Percentiles rank a stretch among this genome's conserved stretches.
Conservation (phyloP, 2,797 vertebrate species). For the Acomys russatus region DNA sequence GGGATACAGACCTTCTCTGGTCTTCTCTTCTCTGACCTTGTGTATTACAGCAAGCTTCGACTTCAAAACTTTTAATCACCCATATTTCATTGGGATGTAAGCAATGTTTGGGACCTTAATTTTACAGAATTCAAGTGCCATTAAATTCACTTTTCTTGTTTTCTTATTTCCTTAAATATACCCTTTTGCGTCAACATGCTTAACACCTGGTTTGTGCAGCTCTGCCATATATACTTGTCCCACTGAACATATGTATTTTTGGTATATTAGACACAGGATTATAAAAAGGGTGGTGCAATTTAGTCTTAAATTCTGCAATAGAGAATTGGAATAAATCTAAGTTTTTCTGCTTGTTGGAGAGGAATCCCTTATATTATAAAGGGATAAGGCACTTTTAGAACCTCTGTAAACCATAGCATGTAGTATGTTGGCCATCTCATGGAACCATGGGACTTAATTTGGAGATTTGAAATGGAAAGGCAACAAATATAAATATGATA, state of each 20-base stretch:
- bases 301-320: background rate
- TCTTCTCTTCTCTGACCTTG: no score
- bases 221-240: background rate
- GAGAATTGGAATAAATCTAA: background rate
- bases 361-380: background rate
- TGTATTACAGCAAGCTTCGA: background rate
- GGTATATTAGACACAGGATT: background rate
- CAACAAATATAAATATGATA: background rate
- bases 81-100: background rate
- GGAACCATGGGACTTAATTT: background rate
- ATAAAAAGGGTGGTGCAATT: background rate
- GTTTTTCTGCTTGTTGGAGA: background rate
- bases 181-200: background rate
- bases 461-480: background rate
- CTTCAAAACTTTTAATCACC: background rate
- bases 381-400: background rate
- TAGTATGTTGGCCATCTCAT: background rate
- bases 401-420: background rate
- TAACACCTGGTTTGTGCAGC: background rate
- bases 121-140: background rate
- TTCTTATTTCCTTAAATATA: background rate
- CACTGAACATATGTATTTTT: background rate
- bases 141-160: background rate
- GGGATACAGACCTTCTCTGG: no score
- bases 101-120: no score